phyloP scores from a whole-genome alignment of 2,113 vertebrate species.

The Chamaetylas fuelleborni region DNA sequence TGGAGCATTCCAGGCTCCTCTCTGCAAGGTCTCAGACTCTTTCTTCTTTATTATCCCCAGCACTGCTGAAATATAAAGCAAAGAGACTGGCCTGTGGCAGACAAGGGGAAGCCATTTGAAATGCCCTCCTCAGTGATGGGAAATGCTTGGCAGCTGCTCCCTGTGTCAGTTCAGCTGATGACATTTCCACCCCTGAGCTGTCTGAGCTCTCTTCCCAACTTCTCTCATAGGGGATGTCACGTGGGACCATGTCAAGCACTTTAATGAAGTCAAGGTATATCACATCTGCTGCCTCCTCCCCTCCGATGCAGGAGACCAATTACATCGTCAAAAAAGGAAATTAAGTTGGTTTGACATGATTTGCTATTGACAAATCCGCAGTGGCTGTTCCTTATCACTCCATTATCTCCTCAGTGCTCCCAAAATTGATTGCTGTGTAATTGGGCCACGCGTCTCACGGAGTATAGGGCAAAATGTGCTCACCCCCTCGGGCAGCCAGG shows the following conservation, averaged over 20 bases:
- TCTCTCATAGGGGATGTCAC: neutral
- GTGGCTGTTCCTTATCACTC: constrained; percentile 66
- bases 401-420: constrained; percentile 64
- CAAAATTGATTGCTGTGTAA: constrained; percentile 68
- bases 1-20: neutral
- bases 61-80: neutral
- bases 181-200: neutral
- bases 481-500: neutral
- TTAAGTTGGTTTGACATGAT: constrained; percentile 66
- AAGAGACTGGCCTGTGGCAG: neutral
- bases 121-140: neutral
- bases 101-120: neutral
- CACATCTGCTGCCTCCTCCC: constrained; percentile 17
- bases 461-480: neutral
- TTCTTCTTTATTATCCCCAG: neutral
- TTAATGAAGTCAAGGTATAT: constrained; percentile 57
- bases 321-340: constrained; percentile 66
- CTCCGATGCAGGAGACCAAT: constrained; percentile 44
- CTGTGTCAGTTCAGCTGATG: rapidly evolving
- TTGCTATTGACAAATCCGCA: constrained; percentile 62
- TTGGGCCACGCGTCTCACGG: neutral
- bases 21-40: neutral
- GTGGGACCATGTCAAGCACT: neutral
- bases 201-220: neutral
- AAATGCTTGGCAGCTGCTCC: neutral